Evolutionary conservation across 2,888 invertebrate species (phyloP), one percentile per base, ranked within the genome.

Genomic region (Synergus itoensis): DNA sequence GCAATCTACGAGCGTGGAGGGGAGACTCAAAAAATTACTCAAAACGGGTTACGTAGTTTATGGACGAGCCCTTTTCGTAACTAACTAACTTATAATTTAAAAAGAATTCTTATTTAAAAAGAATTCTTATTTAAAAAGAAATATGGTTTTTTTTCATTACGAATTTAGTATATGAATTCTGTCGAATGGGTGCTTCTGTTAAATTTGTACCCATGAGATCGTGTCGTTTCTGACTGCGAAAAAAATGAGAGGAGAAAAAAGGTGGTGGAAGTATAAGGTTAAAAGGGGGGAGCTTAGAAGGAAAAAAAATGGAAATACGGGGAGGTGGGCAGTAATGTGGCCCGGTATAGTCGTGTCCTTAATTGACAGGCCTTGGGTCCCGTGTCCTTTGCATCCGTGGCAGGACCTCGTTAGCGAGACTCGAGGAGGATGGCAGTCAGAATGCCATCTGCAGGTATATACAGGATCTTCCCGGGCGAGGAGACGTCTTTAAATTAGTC

Each of bases 281-380:
- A 57, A 40, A 28, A 63, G 40, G 40, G 40, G 57, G 43, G 63
- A 73, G 2, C 2, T 8, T 5, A 1, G 18, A n/a, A 78, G 78
- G 65, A 79, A 77, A 80, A 81, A 80, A 82, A 79, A 83, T 83
- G 84, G 82, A 84, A 83, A 83, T 84, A 85, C 84, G 86, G 83
- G 67, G 75, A 73, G 57, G 18, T 40, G 73, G 43, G 89, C 83
- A 91, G 91, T 92, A 91, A 91, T 91, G 91, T 90, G 89, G 90
- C 89, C 89, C 90, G 90, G 90, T 89, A 90, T 89, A 90, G 91
- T 90, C 89, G 91, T 90, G 91, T 91, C 88, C 91, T 92, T 92
- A 92, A 92, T 92, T 92, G 92, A 92, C 92, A 92, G 92, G 91
- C 90, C 86, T 87, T 86, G 89, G 87, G 88, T 85, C 82, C 84